Base-by-base conservation (phyloP, 2,113 vertebrate genomes). In the Spermophilus dauricus region DNA sequence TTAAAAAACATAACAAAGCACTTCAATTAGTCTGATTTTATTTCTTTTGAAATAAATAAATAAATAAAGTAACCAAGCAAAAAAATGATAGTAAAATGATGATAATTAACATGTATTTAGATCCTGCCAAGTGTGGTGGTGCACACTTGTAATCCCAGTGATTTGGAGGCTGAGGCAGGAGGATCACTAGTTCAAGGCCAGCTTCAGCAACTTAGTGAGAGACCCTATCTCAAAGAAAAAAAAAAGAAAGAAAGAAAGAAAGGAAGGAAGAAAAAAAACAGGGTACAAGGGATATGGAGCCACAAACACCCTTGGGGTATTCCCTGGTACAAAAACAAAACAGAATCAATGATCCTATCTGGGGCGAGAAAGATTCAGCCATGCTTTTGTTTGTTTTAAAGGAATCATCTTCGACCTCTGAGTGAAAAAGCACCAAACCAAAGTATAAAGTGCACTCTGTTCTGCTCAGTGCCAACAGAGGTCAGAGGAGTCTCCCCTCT, bases 11-110 rank as follows among this genome's bases (percentile, higher is more conserved):
- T 63, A 91, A 80, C 17, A 91, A 69, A 81, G 18, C 34, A 65
- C 76, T 84, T 88, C n/a, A 75, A 26, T 81, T 96, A 56, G 28
- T 73, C 48, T 97, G 11, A 69, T 92, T 92, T 26, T 48, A 81
- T 87, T 97, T 80, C 42, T 93, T 72, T 91, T 65, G 34, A 83
- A 85, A 67, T 58, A 24, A 51, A 56, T 58, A 24, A 51, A 56
- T 45, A 96, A 90, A 63, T 26, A 84, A 51, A 61, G 13, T 53
- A 26, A 73, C 42, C 58, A 90, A 95, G 34, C 39, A 45, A 67
- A 26, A 67, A 13, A 67, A 67, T 67, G 12, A 67, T 34, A 67
- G 30, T 14, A 32, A 34, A 14, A 34, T 67, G 65, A 67, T 34
- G 80, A 67, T 61, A 69, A 67, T 80, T 96, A 92, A 69, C 28